phyloP scores from a whole-genome alignment of 1,140 invertebrate species.

The Drosophila pandora region DNA sequence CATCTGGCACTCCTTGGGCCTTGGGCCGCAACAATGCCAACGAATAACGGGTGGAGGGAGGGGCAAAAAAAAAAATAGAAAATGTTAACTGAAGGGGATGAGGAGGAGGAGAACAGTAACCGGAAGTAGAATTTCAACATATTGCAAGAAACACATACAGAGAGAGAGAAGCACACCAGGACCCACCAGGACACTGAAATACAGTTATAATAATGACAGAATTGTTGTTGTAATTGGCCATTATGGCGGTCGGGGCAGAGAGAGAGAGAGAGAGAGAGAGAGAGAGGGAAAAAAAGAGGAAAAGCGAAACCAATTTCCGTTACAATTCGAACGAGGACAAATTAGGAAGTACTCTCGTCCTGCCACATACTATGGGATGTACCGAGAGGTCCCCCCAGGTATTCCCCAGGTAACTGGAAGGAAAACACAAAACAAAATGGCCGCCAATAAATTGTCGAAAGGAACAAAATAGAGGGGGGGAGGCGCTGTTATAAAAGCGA shows the following conservation, averaged over 20 bases:
- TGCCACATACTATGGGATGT: too few relatives aligned
- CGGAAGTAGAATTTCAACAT: constrained; percentile 70
- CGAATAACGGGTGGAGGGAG: neutral
- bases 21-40: constrained; percentile 37
- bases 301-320: constrained; percentile 65
- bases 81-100: constrained; percentile 32
- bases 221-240: constrained; percentile 58
- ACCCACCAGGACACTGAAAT: neutral
- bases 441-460: constrained; percentile 66
- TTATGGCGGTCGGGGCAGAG: constrained; percentile 23
- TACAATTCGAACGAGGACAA: constrained; percentile 71
- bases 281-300: neutral
- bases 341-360: constrained; percentile 58
- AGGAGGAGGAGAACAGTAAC: constrained; percentile 19
- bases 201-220: constrained; percentile 31
- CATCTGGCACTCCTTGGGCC: constrained; percentile 7
- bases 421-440: constrained; percentile 70
- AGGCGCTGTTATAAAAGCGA: constrained; percentile 2
- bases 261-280: neutral
- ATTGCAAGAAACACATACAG: constrained; percentile 62
- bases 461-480: neutral
- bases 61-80: constrained; percentile 25
- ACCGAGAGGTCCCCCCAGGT: too few relatives aligned
- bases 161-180: constrained; percentile 12
- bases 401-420: constrained; percentile 23